These are phyloP conservation scores for Melitaea athalia DNA, from an alignment of 2,888 invertebrate genomes.

Conservation along the genomic window DNA sequence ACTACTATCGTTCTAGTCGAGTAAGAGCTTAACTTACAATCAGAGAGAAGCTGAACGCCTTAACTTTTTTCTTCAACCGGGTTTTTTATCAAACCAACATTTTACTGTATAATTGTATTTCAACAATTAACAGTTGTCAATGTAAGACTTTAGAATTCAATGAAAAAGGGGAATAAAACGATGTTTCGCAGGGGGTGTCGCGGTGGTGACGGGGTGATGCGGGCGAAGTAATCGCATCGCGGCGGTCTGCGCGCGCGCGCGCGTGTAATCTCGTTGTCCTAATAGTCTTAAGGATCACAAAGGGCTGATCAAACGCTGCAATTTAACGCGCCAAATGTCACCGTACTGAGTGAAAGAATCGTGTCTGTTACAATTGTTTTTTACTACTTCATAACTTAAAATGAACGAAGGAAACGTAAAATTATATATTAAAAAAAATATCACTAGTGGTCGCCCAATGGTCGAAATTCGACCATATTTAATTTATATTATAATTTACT, in stretches of 20 bases:
- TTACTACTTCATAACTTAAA: background rate
- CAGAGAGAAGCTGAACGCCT: too few species aligned
- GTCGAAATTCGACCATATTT: too few species aligned
- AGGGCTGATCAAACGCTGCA: conserved; percentile 74
- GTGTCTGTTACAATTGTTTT: background rate
- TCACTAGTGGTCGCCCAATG: too few species aligned
- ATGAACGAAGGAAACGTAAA: too few species aligned
- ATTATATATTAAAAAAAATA: too few species aligned
- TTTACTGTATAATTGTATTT: conserved; percentile 8
- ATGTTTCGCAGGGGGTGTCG: background rate
- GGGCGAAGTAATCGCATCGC: conserved; percentile 62
- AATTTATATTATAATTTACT: too few species aligned
- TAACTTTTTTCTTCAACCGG: too few species aligned
- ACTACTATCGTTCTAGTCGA: too few species aligned
- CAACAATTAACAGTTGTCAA: conserved; percentile 2
- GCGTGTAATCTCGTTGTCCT: conserved; percentile 74
- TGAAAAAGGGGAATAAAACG: background rate
- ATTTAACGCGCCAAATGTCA: conserved; percentile 78
- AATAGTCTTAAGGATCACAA: conserved; percentile 78
- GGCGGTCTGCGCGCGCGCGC: conserved; percentile 70
- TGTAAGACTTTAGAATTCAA: background rate
- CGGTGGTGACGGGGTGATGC: conserved; percentile 42
- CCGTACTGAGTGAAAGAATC: conserved; percentile 24
- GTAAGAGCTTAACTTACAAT: too few species aligned
- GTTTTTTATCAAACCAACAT: background rate